These are phyloP conservation scores for Meta bourneti DNA, from an alignment of 2,888 invertebrate genomes.

Conservation along the genomic window DNA sequence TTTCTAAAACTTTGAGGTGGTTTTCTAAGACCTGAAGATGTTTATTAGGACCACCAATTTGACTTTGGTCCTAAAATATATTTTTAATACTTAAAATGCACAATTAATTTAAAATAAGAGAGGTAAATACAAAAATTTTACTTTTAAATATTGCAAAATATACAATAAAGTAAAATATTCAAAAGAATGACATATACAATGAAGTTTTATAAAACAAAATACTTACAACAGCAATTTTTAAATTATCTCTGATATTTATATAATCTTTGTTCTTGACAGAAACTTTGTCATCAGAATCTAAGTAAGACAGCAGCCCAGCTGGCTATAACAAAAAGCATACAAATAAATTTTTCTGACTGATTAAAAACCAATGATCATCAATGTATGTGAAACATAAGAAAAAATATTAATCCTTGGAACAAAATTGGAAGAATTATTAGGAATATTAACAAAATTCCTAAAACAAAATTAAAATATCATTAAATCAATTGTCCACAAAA, in stretches of 20 bases:
- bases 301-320: slow-evolving; percentile 91
- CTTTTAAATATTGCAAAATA: too few species aligned
- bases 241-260: slow-evolving; percentile 89
- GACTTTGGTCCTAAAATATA: slow-evolving; percentile 73
- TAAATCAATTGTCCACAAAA: too few species aligned
- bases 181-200: neutral
- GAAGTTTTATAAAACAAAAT: neutral
- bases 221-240: slow-evolving; percentile 88
- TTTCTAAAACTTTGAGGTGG: slow-evolving; percentile 81
- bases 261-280: slow-evolving; percentile 85
- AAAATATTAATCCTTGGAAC: too few species aligned
- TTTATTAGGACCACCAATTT: slow-evolving; percentile 46
- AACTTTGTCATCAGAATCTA: slow-evolving; percentile 92
- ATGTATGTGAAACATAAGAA: too few species aligned
- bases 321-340: slow-evolving; percentile 85
- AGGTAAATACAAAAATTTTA: too few species aligned
- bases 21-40: slow-evolving; percentile 71
- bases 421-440: too few species aligned
- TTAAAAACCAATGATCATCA: too few species aligned
- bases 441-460: too few species aligned
- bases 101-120: neutral
- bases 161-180: neutral
- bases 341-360: too few species aligned
- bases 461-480: too few species aligned
- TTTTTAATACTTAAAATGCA: neutral